Conservation (phyloP, 2,113 vertebrate genomes). For the Panurus biarmicus region DNA sequence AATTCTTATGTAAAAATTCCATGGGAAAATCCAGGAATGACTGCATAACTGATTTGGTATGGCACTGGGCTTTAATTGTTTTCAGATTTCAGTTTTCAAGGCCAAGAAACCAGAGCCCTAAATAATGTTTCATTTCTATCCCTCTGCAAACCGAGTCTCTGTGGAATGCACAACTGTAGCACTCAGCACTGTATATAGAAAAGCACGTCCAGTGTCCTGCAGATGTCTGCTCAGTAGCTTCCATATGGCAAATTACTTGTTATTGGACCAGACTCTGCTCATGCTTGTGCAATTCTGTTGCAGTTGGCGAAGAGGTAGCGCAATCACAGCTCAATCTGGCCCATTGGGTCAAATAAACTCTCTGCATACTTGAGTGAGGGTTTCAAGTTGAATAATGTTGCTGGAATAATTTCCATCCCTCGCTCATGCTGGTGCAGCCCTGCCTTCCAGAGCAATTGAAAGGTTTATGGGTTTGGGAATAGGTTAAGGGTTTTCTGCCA, state of each 20-base stretch:
- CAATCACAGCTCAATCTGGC: slow-evolving; percentile 25
- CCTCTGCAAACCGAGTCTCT: slow-evolving; percentile 34
- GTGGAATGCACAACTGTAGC: slow-evolving; percentile 54
- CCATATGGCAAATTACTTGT: slow-evolving; percentile 66
- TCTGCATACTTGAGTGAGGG: background rate
- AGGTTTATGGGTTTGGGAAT: background rate
- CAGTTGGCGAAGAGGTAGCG: slow-evolving; percentile 37
- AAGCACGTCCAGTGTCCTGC: slow-evolving; percentile 60
- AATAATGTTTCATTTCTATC: slow-evolving; percentile 46
- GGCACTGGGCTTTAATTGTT: slow-evolving; percentile 68
- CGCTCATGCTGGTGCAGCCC: background rate
- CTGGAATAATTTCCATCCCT: slow-evolving; percentile 34
- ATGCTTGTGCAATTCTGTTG: slow-evolving; percentile 54
- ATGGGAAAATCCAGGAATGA: slow-evolving; percentile 69
- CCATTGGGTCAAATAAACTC: slow-evolving; percentile 47
- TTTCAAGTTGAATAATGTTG: slow-evolving; percentile 26
- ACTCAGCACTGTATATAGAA: slow-evolving; percentile 18
- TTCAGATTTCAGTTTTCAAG: slow-evolving; percentile 60
- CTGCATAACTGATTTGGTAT: slow-evolving; percentile 68
- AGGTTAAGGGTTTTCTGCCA: background rate
- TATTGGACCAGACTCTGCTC: slow-evolving; percentile 50
- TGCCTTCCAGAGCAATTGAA: background rate
- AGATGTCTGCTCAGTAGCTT: slow-evolving; percentile 67
- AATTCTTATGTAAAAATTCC: slow-evolving; percentile 69
- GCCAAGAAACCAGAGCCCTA: slow-evolving; percentile 64